phyloP scores from a whole-genome alignment of 2,888 invertebrate genomes.

The Tachina grossa region DNA sequence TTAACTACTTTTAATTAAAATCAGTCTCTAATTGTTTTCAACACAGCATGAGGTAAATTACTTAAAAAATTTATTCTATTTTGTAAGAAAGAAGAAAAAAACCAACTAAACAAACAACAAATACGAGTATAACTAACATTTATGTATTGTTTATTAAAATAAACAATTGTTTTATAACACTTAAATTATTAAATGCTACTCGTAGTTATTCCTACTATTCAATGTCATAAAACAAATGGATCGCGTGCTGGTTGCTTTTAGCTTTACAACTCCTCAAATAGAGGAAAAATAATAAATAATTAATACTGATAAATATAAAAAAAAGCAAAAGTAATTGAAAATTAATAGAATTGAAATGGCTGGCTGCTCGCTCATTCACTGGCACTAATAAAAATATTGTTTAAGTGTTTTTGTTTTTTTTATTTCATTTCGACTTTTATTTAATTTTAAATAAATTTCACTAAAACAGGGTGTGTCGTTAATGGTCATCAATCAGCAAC shows the following conservation, averaged over 20 bases:
- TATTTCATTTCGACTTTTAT: not conserved
- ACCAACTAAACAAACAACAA: constrained; percentile 1
- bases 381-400: not conserved
- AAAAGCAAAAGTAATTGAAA: constrained; percentile 34
- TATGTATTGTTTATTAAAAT: constrained; percentile 28
- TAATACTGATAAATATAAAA: not conserved
- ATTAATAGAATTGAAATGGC: constrained; percentile 34
- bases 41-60: constrained; percentile 34
- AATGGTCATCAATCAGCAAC: constrained; percentile 67
- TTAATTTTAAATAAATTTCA: constrained; percentile 45
- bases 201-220: not conserved
- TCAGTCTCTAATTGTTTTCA: constrained; percentile 30
- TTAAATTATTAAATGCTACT: constrained; percentile 12
- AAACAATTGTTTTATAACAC: constrained; percentile 45
- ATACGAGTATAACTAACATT: constrained; percentile 2
- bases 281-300: not conserved
- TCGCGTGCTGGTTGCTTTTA: constrained; percentile 40
- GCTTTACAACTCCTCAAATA: not conserved
- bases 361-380: not conserved
- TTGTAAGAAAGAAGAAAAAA: not conserved
- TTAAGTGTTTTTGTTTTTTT: constrained; percentile 22
- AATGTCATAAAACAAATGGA: constrained; percentile 30
- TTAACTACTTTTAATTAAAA: constrained; percentile 23
- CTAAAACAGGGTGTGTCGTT: constrained; percentile 56
- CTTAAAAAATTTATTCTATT: constrained; percentile 31